Evolutionary conservation across 2,888 invertebrate genomes (phyloP).

Genomic region (Crepidodera aurea): DNA sequence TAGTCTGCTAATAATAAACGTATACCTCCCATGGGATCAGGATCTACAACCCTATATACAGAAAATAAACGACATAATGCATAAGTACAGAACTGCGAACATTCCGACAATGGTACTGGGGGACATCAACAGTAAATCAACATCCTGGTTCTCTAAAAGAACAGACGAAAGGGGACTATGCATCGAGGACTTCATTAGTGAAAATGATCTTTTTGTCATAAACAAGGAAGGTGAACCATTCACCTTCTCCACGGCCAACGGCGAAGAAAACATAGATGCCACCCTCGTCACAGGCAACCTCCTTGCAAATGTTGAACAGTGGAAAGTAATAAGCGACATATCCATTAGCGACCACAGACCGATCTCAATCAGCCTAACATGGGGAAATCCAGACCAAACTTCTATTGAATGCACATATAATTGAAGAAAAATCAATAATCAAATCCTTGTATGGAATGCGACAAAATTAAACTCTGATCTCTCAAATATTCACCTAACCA

Average conservation of each 20-base stretch:
- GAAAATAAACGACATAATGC: not conserved
- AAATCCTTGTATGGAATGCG: too few species aligned
- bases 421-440: too few species aligned
- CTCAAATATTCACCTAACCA: too few species aligned
- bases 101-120: not conserved
- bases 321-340: not conserved
- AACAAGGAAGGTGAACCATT: not conserved
- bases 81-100: not conserved
- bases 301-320: not conserved
- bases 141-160: not conserved
- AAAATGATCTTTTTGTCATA: not conserved
- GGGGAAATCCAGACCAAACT: not conserved
- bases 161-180: not conserved
- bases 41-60: not conserved
- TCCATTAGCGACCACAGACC: too few species aligned
- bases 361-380: not conserved
- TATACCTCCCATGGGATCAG: not conserved
- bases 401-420: not conserved
- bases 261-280: too few species aligned
- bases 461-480: too few species aligned
- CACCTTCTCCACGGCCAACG: too few species aligned
- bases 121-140: not conserved
- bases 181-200: not conserved
- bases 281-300: not conserved
- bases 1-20: not conserved